These are phyloP conservation scores for Salvator merianae DNA, from an alignment of 2,113 vertebrate genomes.

Conservation along the genomic window DNA sequence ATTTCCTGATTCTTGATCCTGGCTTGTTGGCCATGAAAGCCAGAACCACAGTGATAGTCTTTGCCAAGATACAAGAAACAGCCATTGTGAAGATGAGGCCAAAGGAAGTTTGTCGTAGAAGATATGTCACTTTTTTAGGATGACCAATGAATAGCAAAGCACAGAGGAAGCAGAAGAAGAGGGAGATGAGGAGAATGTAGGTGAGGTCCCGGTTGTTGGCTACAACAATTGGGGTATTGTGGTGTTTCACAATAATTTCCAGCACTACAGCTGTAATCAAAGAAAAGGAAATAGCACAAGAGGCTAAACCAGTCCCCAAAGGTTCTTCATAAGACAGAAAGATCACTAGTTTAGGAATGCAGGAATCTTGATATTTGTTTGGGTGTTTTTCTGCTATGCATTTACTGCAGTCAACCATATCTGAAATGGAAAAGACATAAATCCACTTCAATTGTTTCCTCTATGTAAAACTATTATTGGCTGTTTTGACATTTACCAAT, in stretches of 20 bases:
- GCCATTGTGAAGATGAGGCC: constrained; percentile 21
- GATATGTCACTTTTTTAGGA: background rate
- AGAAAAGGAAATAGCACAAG: background rate
- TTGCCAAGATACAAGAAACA: constrained; percentile 20
- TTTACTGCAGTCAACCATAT: background rate
- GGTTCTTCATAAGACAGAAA: constrained; percentile 4
- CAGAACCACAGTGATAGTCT: constrained; percentile 22
- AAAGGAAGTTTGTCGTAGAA: constrained; percentile 6
- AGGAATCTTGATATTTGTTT: background rate
- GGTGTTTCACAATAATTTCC: background rate
- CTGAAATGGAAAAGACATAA: background rate
- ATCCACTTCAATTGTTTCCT: too few species aligned
- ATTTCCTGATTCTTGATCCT: too few species aligned
- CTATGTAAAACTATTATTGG: too few species aligned
- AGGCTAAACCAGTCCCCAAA: background rate
- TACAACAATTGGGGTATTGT: background rate
- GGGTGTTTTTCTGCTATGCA: background rate
- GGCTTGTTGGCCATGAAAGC: constrained; percentile 32
- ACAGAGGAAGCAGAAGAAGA: constrained; percentile 4
- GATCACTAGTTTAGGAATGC: background rate
- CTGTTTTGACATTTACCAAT: too few species aligned
- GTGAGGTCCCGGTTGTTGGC: background rate
- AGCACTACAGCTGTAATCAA: background rate
- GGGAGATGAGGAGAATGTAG: too few species aligned
- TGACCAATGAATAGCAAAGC: constrained; percentile 2